Evolutionary conservation across 2,888 invertebrate genomes (phyloP).

Genomic region (Drosophila fulvimacula): DNA sequence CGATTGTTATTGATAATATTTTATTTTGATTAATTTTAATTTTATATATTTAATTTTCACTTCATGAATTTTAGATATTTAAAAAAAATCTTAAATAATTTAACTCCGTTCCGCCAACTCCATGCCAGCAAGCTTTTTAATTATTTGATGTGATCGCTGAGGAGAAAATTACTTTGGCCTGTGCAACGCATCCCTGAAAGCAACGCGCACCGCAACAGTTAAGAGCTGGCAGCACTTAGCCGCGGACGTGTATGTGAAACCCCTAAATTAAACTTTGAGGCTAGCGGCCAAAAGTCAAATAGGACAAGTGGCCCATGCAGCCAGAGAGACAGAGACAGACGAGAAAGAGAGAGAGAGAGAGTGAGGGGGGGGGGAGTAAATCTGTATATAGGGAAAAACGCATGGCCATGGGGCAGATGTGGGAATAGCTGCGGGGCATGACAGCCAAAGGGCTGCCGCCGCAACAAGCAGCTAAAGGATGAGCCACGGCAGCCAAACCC

Average conservation of each 20-base stretch:
- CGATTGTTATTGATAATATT: background rate
- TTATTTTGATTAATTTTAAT: too few species aligned
- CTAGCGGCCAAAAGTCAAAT: constrained; percentile 46
- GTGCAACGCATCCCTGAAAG: constrained; percentile 6
- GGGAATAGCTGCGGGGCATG: constrained; percentile 25
- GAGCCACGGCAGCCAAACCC: constrained; percentile 58
- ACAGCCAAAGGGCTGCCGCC: constrained; percentile 63
- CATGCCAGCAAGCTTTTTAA: background rate
- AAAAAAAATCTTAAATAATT: too few species aligned
- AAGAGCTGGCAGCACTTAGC: constrained; percentile 40
- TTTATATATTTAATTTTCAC: too few species aligned
- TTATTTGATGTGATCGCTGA: constrained; percentile 1
- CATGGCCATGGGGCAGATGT: constrained; percentile 4
- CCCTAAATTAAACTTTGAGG: constrained; percentile 67
- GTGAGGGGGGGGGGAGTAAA: background rate
- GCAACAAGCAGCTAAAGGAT: constrained; percentile 59
- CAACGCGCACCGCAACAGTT: constrained; percentile 34
- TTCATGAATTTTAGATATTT: too few species aligned
- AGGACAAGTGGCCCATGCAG: constrained; percentile 25
- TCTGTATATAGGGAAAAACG: constrained; percentile 18
- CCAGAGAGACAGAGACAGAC: constrained; percentile 2
- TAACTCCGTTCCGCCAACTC: too few species aligned
- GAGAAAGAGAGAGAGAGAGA: background rate
- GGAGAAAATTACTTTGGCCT: background rate
- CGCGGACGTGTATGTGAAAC: constrained; percentile 55